Evolutionary conservation across 1,140 invertebrate species (phyloP), one percentile per base, ranked within the genome.

Genomic region (Drosophila prosaltans): DNA sequence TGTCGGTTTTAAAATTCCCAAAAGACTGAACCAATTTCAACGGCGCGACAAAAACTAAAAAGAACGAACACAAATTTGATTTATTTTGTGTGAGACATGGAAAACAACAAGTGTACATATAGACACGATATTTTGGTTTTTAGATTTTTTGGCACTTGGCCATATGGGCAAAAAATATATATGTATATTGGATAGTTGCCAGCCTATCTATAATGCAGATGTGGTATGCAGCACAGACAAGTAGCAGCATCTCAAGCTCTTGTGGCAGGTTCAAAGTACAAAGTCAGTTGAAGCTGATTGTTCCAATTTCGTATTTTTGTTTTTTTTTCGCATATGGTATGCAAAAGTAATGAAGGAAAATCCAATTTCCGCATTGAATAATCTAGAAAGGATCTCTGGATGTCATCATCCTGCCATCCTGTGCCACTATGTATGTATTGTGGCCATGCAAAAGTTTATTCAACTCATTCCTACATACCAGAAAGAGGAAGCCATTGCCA

Each of bases 291-390:
- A 21, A 51, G 68, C 57, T 65, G 67, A 41, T 67, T 63, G 32
- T 70, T 8, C 43, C 65, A 61, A 26, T 45, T 48, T 48, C 10
- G 30, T 28, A 2, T 36, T 7, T 6, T 36, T 36, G 3, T 36
- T 36, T 7, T 36, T 45, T 36, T 30, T 30, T 4, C 28, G 36
- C 65, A 51, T 65, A 72, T 75, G 69, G 69, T 63, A 24, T 80
- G 72, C 24, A 41, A 28, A 61, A 63, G 66, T 65, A 67, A 70
- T 41, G 36, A 28, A 43, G 68, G 73, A n/a, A 60, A 74, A 89
- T 84, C 66, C 78, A 89, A 89, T 89, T 89, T 89, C 84, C 83
- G 83, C 59, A 68, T 58, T 41, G 48, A 65, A 41, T 67, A 65
- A 84, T 65, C 70, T 16, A 36, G 16, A 51, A 58, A 16, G 30